Conservation (phyloP, 2,888 invertebrate genomes). For the Phorcus lineatus region DNA sequence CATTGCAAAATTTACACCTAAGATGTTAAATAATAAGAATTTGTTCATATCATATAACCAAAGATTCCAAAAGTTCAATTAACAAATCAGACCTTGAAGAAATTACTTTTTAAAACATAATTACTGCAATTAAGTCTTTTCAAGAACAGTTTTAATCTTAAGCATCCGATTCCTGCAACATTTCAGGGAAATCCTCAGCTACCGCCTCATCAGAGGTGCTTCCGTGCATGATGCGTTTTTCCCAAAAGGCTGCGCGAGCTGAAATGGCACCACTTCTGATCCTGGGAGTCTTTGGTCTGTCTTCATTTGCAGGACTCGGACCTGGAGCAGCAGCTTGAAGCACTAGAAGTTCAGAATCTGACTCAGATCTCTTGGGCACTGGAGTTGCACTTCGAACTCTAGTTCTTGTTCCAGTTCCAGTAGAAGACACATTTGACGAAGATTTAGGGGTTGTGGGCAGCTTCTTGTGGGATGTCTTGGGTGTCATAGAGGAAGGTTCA, state of each 20-base stretch:
- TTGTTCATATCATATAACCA: too few relatives aligned
- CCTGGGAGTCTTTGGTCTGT: conserved; percentile 39
- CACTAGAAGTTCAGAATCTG: not conserved
- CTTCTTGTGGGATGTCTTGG: not conserved
- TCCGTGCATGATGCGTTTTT: conserved; percentile 52
- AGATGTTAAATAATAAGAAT: too few relatives aligned
- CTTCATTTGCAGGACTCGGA: not conserved
- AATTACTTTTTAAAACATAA: too few relatives aligned
- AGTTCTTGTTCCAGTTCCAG: not conserved
- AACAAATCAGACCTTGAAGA: too few relatives aligned
- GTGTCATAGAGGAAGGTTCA: conserved; percentile 2
- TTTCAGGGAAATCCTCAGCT: conserved; percentile 56
- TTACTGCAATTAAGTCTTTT: too few relatives aligned
- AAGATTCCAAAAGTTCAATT: too few relatives aligned
- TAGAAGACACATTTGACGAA: not conserved
- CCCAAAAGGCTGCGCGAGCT: conserved; percentile 68
- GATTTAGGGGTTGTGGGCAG: not conserved
- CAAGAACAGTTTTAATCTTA: too few relatives aligned
- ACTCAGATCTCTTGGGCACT: not conserved
- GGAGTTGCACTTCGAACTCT: conserved; percentile 3
- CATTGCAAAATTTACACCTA: too few relatives aligned
- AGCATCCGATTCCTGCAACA: conserved; percentile 44
- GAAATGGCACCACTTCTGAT: conserved; percentile 62
- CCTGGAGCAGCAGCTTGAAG: not conserved
- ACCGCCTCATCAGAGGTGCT: conserved; percentile 39